A percentile compares a stretch with the other conserved stretches of the same genome.
phyloP scores from a whole-genome alignment of 2,113 vertebrate species.

The Protomyctophum bolini region DNA sequence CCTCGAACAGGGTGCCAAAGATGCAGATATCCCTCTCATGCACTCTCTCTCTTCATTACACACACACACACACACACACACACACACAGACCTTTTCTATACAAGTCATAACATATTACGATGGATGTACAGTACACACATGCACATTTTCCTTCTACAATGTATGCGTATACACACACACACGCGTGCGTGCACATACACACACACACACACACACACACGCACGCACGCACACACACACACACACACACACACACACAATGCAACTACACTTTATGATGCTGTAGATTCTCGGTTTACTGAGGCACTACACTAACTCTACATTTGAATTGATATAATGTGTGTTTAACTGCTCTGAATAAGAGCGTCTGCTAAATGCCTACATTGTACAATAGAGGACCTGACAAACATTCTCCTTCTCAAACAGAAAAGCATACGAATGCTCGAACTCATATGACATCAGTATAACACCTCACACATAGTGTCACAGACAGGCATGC shows the following conservation, averaged over 20 bases:
- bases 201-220: too few relatives aligned
- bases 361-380: too few relatives aligned
- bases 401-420: slow-evolving; percentile 9
- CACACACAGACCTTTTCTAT: background rate
- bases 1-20: slow-evolving; percentile 14
- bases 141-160: background rate
- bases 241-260: too few relatives aligned
- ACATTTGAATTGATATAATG: too few relatives aligned
- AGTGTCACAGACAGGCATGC: background rate
- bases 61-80: slow-evolving; percentile 10
- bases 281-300: too few relatives aligned
- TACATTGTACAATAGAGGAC: background rate
- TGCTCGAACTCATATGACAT: background rate
- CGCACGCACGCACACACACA: too few relatives aligned
- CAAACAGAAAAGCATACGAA: background rate
- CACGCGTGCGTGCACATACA: too few relatives aligned
- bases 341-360: too few relatives aligned
- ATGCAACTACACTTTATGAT: too few relatives aligned
- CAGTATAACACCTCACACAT: background rate
- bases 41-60: background rate
- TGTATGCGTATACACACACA: background rate
- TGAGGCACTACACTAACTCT: too few relatives aligned
- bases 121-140: background rate
- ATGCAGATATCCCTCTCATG: slow-evolving; percentile 12
- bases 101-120: too few relatives aligned